Evolutionary conservation across 1,140 invertebrate genomes (phyloP), one percentile per base, ranked within the genome.

Genomic region (Hylaeus volcanicus): DNA sequence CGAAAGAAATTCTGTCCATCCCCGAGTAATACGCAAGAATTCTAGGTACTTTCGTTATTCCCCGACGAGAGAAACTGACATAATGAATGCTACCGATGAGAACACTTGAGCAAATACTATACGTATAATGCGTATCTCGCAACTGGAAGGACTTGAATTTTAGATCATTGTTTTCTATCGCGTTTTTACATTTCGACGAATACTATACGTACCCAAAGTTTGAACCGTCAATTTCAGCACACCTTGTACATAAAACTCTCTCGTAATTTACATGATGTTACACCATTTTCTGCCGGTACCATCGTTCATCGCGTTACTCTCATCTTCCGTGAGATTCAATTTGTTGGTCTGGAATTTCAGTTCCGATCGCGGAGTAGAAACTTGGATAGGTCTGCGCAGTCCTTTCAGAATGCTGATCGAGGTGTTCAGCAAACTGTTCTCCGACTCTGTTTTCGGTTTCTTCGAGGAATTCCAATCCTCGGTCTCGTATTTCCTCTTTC

Each of bases 261-360:
- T 51, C 48, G 14, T 70, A 64, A 48, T 88, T 91, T 90, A 92
- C 91, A 92, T 92, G 74, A 92, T 83, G 55, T 81, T 39, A 83
- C 91, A 92, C 91, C 91, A 92, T 77, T 91, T 88, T 74, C 90
- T 84, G 79, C 53, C 60, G 82, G 63, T 60, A 82, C 80, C 70
- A 14, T 85, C 86, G 45, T 66, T 85, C 0, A 37, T 6, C 12
- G 75, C 69, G 39, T 37, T 63, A 5, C 12, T 72, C 8, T 84
- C 75, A 14, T 85, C 74, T 66, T 82, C 45, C 1, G 48, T 75
- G 11, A 86, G 60, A 65, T 88, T 75, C 77, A 87, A 82, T 58
- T 88, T 87, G 14, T 82, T 83, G 41, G 82, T 26, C 65, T 90
- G 66, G 39, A 88, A 90, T 41, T 92, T 91, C 87, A 77, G 56